Base-by-base conservation (phyloP, 2,888 invertebrate genomes). In the Lysandra bellargus region DNA sequence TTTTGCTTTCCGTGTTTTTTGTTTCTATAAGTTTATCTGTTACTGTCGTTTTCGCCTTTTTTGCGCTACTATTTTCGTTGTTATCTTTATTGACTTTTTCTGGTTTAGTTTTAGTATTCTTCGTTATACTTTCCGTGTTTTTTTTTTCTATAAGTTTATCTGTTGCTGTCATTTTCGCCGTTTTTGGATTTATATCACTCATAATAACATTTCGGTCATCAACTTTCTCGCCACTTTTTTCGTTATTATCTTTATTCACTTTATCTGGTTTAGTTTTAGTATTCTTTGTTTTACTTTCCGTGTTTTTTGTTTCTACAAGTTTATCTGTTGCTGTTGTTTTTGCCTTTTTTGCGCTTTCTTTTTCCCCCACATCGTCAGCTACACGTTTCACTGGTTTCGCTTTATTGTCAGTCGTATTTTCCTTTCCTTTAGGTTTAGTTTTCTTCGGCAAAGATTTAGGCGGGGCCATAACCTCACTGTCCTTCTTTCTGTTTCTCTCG, bases 381-480 rank as follows among this genome's bases (percentile, higher is more conserved):
- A 37, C 12, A 23, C 79, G 73, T 79, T 79, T 79, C 4, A 75
- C 74, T 6, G 79, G 12, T 30, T 79, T 79, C 37, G 40, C 7
- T 23, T 80, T 78, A 80, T 84, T 85, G 4, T 83, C 83, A n/a
- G 75, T 81, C 14, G 75, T 80, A 83, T 85, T 85, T 12, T 84
- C 86, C 73, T 88, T 87, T 0, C 83, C 85, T 83, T 87, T 89
- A 64, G 84, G 81, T 82, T 89, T 91, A 37, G 17, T 49, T 75
- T 89, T 92, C 82, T 90, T 93, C 0, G 92, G 92, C 1, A 91
- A 72, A 4, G 86, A 81, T 81, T 90, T 92, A 0, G 93, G 93
- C 0, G 93, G 93, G 0, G 91, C 92, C 93, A 93, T 93, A 0
- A 90, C 85, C 80, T 90, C 88, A 9, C 80, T 82, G 7, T 84